Evolutionary conservation across 1,140 invertebrate genomes (phyloP).

Genomic region (Uloborus diversus): DNA sequence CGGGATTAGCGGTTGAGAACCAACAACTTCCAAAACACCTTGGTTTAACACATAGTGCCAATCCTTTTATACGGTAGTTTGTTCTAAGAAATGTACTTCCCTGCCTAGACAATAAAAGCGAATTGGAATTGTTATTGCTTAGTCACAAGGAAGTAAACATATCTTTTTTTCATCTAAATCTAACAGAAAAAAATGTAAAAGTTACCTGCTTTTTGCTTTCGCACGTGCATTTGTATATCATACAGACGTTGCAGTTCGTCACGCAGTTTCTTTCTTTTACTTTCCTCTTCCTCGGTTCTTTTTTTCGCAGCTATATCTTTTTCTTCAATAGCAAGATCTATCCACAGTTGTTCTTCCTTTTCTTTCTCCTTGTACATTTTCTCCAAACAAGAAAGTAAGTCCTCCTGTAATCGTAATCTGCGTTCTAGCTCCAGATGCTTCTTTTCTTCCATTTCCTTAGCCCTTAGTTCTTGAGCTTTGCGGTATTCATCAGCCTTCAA

Average conservation of each 20-base stretch:
- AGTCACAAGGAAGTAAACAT: not conserved
- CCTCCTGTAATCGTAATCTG: conserved; percentile 29
- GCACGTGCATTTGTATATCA: conserved; percentile 23
- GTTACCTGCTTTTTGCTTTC: conserved; percentile 41
- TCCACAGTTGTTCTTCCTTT: not conserved
- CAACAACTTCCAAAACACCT: too few relatives aligned
- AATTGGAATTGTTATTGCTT: not conserved
- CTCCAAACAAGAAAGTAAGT: conserved; percentile 17
- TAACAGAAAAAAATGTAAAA: not conserved
- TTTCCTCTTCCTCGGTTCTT: conserved; percentile 1
- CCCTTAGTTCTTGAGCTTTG: conserved; percentile 40
- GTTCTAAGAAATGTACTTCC: too few relatives aligned
- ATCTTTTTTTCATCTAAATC: not conserved
- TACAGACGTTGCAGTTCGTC: conserved; percentile 17
- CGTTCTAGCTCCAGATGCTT: conserved; percentile 12
- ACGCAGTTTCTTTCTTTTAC: not conserved
- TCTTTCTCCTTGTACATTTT: conserved; percentile 13
- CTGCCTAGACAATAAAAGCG: too few relatives aligned
- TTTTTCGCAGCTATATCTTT: not conserved
- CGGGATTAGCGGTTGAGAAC: too few relatives aligned
- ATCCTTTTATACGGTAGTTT: too few relatives aligned
- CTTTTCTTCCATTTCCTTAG: conserved; percentile 14
- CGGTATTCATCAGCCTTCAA: conserved; percentile 38
- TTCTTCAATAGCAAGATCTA: conserved; percentile 29
- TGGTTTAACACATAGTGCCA: too few relatives aligned